A percentile compares a stretch with the other conserved stretches of the same genome.
Conservation (phyloP, 2,797 vertebrate species). For the Aulostomus chinensis region DNA sequence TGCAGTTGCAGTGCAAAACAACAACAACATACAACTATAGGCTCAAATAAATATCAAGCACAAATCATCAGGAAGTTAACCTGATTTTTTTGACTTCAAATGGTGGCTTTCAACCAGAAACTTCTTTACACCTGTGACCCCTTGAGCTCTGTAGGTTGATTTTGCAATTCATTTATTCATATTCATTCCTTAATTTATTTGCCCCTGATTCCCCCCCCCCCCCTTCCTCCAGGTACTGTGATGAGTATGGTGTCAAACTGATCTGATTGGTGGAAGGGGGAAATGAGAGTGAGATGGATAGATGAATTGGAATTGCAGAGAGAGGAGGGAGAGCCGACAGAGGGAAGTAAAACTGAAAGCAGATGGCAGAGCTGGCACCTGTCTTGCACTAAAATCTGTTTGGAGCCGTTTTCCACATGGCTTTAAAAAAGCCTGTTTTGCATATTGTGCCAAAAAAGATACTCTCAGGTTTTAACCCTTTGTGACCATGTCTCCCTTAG, state of each 20-base stretch:
- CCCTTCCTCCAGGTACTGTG: conserved; percentile 54
- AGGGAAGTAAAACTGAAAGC: conserved; percentile 81
- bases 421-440: conserved; percentile 59
- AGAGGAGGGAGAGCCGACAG: conserved; percentile 59
- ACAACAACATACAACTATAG: too few species aligned
- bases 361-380: conserved; percentile 85
- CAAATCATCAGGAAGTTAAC: too few species aligned
- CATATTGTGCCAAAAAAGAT: conserved; percentile 73
- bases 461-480: conserved; percentile 81
- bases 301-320: conserved; percentile 42
- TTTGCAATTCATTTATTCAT: too few species aligned
- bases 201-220: too few species aligned
- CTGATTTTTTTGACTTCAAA: too few species aligned
- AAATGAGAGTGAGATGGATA: conserved; percentile 34
- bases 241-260: conserved; percentile 26
- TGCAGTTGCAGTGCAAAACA: too few species aligned
- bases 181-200: too few species aligned
- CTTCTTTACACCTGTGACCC: too few species aligned
- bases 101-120: too few species aligned
- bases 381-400: conserved; percentile 82
- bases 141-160: too few species aligned
- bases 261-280: conserved; percentile 51
- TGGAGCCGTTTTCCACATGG: conserved; percentile 84
- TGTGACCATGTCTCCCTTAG: conserved; percentile 64
- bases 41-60: too few species aligned